phyloP scores from a whole-genome alignment of 1,140 invertebrate genomes.

The Aplysia californica region DNA sequence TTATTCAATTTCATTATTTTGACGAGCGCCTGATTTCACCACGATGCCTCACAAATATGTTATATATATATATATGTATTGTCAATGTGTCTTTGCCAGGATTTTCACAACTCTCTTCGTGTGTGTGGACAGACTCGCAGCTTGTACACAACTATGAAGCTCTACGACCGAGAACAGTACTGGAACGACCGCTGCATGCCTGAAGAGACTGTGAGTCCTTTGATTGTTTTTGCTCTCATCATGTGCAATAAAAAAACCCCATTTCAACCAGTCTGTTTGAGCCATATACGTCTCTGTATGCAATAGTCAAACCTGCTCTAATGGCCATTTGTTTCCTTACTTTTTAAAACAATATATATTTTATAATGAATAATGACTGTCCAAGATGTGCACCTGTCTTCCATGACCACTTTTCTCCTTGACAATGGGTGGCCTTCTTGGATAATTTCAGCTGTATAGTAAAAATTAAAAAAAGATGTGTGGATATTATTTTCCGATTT shows the following conservation, averaged over 20 bases:
- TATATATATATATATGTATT: neutral
- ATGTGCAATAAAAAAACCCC: too few species aligned
- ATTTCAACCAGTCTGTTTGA: too few species aligned
- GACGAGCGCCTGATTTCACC: too few species aligned
- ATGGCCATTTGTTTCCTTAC: too few species aligned
- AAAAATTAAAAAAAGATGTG: too few species aligned
- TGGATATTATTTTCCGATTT: too few species aligned
- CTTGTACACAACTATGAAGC: slow-evolving; percentile 26
- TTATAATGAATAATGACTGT: neutral
- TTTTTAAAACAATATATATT: too few species aligned
- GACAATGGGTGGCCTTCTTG: neutral
- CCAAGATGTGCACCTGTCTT: neutral
- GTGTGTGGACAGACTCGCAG: neutral
- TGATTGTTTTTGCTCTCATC: neutral
- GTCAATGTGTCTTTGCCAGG: neutral
- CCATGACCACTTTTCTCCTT: too few species aligned
- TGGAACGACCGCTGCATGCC: slow-evolving; percentile 55
- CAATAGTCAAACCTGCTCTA: too few species aligned
- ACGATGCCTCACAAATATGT: too few species aligned
- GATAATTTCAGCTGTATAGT: too few species aligned
- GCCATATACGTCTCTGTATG: too few species aligned
- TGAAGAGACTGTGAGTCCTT: slow-evolving; percentile 47
- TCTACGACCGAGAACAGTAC: slow-evolving; percentile 40
- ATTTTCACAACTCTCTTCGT: neutral
- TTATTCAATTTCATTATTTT: neutral